Base-by-base conservation (phyloP, 2,888 invertebrate genomes). In the Ischnus inquisitorius region DNA sequence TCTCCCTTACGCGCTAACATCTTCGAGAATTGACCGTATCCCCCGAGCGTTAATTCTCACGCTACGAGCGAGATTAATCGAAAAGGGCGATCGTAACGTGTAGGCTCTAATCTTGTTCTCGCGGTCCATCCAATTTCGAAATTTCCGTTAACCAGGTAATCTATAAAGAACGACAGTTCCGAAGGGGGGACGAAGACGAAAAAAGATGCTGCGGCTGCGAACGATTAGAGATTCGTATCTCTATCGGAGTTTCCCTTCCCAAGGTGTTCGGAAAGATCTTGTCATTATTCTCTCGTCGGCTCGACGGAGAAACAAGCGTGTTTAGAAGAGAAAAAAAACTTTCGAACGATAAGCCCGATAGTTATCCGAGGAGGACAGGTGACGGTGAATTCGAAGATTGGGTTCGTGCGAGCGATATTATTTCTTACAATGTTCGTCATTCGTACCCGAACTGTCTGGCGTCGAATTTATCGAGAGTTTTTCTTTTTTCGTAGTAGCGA, bases 161-260 rank as follows among this genome's bases (percentile, higher is more conserved):
- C 34, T 72, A 72, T 57, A 57, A 43, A 51, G 25, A 22, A 4
- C 34, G 34, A 34, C 5, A 22, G 2, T 54, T 54, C 19, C 54
- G 54, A 34, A 34, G 48, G 4, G 48, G 48, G 60, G 8, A 28
- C 34, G 57, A 71, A 54, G 14, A 57, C 34, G 54, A 51, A 22
- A 54, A 22, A 8, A 39, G 74, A 74, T 34, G 72, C 72, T 51
- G 69, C 51, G 28, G 16, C 19, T 10, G 5, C 60, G 12, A 14
- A 28, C 16, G 16, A 19, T 62, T 28, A 5, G 34, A 8, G 72
- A 43, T 60, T 28, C 60, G 43, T 74, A 74, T 74, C 74, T 62
- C 62, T 62, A 74, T 74, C 19, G 74, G 62, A 62, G 74, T 74
- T 74, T 74, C 46, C 74, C 62, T 72, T 46, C 60, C n/a, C n/a